A percentile compares a stretch with the other conserved stretches of the same genome.
phyloP scores from a whole-genome alignment of 2,888 invertebrate species.

The Melieria crassipennis region DNA sequence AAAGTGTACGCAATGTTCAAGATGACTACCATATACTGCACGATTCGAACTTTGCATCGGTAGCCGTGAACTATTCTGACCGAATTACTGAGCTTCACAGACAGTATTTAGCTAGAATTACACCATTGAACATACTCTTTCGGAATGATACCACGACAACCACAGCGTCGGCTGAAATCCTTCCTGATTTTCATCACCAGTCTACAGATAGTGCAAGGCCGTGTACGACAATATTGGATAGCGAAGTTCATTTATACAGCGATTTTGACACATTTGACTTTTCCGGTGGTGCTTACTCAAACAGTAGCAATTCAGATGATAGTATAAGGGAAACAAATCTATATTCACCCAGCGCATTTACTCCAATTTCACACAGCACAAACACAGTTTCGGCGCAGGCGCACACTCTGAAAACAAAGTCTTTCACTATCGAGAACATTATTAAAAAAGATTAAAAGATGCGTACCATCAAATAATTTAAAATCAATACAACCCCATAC shows the following conservation, averaged over 20 bases:
- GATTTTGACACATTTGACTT: slow-evolving; percentile 46
- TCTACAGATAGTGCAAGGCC: neutral
- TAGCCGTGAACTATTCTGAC: slow-evolving; percentile 60
- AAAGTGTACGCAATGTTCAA: neutral
- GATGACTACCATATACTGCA: slow-evolving; percentile 27
- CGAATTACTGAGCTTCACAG: slow-evolving; percentile 64
- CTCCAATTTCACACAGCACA: slow-evolving; percentile 41
- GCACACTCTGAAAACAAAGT: slow-evolving; percentile 39
- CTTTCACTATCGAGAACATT: slow-evolving; percentile 64
- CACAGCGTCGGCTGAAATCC: slow-evolving; percentile 26
- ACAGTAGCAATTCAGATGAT: slow-evolving; percentile 44
- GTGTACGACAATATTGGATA: neutral
- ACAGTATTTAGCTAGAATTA: slow-evolving; percentile 62
- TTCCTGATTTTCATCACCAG: slow-evolving; percentile 29
- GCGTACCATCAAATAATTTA: too few species aligned
- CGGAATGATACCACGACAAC: slow-evolving; percentile 37
- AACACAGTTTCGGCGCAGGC: slow-evolving; percentile 11
- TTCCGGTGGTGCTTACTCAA: slow-evolving; percentile 42
- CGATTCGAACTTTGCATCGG: slow-evolving; percentile 33
- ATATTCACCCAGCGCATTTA: slow-evolving; percentile 59
- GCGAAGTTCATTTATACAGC: slow-evolving; percentile 26
- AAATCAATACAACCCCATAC: too few species aligned
- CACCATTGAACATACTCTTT: slow-evolving; percentile 63
- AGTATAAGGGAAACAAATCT: slow-evolving; percentile 44
- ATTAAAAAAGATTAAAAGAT: slow-evolving; percentile 59